phyloP scores from a whole-genome alignment of 1,140 invertebrate genomes.

The Dolichoris vasculosae region DNA sequence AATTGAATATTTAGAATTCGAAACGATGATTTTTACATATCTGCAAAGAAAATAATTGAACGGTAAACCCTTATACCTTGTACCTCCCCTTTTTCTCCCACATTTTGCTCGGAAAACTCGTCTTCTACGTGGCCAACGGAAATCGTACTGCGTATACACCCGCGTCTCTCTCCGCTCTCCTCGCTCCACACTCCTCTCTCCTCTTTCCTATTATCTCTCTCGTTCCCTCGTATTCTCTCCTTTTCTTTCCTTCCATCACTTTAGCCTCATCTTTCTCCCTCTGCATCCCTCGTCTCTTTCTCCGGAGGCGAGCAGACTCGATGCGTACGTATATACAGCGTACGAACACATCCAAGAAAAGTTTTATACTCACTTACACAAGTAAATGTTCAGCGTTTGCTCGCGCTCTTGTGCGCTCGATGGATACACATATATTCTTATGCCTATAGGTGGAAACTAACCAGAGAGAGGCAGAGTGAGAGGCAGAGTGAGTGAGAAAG shows the following conservation, averaged over 20 bases:
- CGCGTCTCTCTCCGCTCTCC: conserved; percentile 54
- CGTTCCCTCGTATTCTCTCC: conserved; percentile 39
- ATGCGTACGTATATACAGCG: conserved; percentile 60
- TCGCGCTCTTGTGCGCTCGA: not conserved
- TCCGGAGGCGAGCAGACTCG: conserved; percentile 59
- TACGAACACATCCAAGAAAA: conserved; percentile 70
- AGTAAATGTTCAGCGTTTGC: not conserved
- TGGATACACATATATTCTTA: not conserved
- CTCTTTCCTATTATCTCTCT: conserved; percentile 41
- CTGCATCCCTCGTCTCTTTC: conserved; percentile 2
- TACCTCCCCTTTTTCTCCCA: conserved; percentile 50
- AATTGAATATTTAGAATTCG: not conserved
- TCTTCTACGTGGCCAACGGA: conserved; percentile 62
- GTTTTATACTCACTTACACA: conserved; percentile 71
- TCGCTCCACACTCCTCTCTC: conserved; percentile 53
- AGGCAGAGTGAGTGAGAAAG: conserved; percentile 56
- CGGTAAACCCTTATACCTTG: not conserved
- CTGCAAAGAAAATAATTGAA: conserved; percentile 68
- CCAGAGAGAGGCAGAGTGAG: conserved; percentile 58
- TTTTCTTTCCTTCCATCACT: conserved; percentile 19
- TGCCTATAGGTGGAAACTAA: not conserved
- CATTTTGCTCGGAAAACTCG: conserved; percentile 67
- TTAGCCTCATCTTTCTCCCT: conserved; percentile 3
- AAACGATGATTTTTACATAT: not conserved
- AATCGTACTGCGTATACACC: conserved; percentile 60